Evolutionary conservation across 2,113 vertebrate species (phyloP).

Genomic region (Pluvianellus socialis): DNA sequence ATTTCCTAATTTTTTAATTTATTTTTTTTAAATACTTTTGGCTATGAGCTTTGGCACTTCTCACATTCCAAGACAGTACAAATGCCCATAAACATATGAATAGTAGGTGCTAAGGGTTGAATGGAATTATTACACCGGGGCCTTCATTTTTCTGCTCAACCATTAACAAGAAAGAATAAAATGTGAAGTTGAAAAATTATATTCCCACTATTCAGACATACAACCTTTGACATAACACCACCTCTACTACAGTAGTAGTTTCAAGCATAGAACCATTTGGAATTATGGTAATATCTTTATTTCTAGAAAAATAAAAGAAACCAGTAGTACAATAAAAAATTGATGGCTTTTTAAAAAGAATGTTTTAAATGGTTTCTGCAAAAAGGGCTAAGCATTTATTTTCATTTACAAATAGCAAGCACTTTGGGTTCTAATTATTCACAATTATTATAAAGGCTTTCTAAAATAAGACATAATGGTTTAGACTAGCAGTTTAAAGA

Average conservation of each 20-base stretch:
- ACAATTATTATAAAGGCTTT: slow-evolving; percentile 55
- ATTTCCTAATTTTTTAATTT: neutral
- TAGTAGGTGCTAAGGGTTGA: neutral
- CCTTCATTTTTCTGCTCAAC: neutral
- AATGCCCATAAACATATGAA: neutral
- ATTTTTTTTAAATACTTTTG: neutral
- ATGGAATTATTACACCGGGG: neutral
- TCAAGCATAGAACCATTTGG: neutral
- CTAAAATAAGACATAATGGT: slow-evolving; percentile 51
- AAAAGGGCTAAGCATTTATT: slow-evolving; percentile 49
- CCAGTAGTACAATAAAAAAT: neutral
- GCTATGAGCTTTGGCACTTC: neutral
- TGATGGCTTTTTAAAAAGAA: neutral
- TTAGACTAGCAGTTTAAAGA: slow-evolving; percentile 33
- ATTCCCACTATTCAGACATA: neutral
- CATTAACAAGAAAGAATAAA: neutral
- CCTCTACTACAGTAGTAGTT: neutral
- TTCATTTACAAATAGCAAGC: slow-evolving; percentile 59
- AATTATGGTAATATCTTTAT: neutral
- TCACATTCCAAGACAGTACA: neutral
- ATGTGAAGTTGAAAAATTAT: neutral
- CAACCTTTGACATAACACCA: neutral
- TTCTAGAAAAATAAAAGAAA: slow-evolving; percentile 20
- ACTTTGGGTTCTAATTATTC: slow-evolving; percentile 47
- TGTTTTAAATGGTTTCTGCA: slow-evolving; percentile 5